Evolutionary conservation across 2,113 vertebrate species (phyloP).

Genomic region (Chloroceryle aenea): DNA sequence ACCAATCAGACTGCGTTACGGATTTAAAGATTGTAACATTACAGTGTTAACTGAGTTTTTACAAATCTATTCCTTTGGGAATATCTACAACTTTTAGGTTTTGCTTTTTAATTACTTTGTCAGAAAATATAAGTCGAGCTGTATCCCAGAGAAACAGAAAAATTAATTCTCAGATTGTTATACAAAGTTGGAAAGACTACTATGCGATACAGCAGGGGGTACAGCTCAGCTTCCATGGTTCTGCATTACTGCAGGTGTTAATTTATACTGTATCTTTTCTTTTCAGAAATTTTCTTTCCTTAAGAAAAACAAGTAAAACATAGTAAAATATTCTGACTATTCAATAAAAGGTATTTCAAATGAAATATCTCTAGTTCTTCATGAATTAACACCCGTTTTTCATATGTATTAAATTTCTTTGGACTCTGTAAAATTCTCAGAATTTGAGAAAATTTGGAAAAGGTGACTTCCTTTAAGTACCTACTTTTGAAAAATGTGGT

Average conservation of each 20-base stretch:
- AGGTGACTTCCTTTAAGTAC: neutral
- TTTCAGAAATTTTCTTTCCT: neutral
- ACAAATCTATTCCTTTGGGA: neutral
- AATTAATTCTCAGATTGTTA: conserved; percentile 45
- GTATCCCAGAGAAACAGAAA: conserved; percentile 1
- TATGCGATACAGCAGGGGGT: neutral
- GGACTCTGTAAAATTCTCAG: neutral
- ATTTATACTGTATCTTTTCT: neutral
- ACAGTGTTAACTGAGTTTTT: conserved; percentile 24
- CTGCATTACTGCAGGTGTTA: neutral
- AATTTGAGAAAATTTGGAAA: neutral
- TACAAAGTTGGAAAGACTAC: neutral
- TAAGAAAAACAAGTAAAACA: neutral
- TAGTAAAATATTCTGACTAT: neutral
- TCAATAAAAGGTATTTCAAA: neutral
- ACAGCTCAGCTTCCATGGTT: neutral
- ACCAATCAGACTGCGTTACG: neutral
- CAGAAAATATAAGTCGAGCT: conserved; percentile 44
- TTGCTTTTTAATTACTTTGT: conserved; percentile 31
- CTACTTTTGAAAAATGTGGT: neutral
- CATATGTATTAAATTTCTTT: neutral
- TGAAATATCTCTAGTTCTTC: neutral
- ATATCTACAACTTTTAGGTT: conserved; percentile 24
- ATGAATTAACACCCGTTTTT: neutral
- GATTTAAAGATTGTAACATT: neutral